Conservation (phyloP, 2,113 vertebrate species). For the Nerophis ophidion region DNA sequence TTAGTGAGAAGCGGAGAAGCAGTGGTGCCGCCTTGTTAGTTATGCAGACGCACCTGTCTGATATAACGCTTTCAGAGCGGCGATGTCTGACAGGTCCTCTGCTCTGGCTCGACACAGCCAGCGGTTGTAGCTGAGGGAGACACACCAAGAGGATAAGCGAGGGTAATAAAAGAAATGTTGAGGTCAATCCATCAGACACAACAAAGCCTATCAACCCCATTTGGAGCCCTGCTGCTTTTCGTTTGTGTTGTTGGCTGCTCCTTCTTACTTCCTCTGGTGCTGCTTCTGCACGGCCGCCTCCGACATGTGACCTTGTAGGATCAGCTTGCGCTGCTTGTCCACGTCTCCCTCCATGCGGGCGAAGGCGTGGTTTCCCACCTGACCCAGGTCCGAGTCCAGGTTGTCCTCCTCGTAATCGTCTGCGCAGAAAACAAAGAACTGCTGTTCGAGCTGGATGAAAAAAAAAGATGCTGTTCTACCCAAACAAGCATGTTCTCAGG, state of each 20-base stretch:
- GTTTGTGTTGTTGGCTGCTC: background rate
- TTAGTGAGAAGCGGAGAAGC: background rate
- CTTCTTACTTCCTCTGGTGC: conserved; percentile 89
- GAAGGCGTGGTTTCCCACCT: conserved; percentile 93
- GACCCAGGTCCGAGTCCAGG: conserved; percentile 81
- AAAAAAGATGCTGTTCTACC: conserved; percentile 5
- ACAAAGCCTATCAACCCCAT: background rate
- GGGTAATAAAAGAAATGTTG: background rate
- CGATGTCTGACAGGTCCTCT: conserved; percentile 94
- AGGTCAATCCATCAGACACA: background rate
- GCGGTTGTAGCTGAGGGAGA: conserved; percentile 83
- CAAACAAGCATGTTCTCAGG: conserved; percentile 14
- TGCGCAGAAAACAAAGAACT: conserved; percentile 23
- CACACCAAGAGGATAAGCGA: background rate
- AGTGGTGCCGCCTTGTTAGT: background rate
- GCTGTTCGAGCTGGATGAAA: too few species aligned
- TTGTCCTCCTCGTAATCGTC: conserved; percentile 83
- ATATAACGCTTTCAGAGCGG: conserved; percentile 94
- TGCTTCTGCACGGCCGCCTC: conserved; percentile 90
- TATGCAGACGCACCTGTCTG: conserved; percentile 79
- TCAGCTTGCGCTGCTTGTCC: conserved; percentile 89
- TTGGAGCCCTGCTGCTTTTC: background rate
- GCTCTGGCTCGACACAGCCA: conserved; percentile 94
- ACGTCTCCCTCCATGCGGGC: conserved; percentile 96
- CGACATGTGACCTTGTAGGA: conserved; percentile 91